These are phyloP conservation scores for Zingel zingel DNA, from an alignment of 2,113 vertebrate genomes.

Conservation along the genomic window DNA sequence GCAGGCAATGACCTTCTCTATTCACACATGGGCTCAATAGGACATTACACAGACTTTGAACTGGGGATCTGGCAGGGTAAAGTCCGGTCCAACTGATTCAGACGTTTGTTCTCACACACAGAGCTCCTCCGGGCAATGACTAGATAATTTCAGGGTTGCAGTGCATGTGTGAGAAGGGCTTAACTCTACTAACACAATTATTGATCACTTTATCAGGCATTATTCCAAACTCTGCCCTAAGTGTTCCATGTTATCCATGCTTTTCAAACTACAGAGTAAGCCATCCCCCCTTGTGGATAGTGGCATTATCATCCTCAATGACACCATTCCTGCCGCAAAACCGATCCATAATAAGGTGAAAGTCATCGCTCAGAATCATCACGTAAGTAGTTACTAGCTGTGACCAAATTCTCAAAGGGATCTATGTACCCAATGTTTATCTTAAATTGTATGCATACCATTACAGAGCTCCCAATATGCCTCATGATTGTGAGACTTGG, in stretches of 20 bases:
- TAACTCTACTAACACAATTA: neutral
- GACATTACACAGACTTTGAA: too few species aligned
- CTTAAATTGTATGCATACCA: conserved; percentile 25
- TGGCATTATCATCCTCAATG: conserved; percentile 62
- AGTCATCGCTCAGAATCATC: conserved; percentile 48
- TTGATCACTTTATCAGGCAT: neutral
- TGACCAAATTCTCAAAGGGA: neutral
- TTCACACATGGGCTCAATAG: too few species aligned
- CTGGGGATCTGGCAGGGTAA: too few species aligned
- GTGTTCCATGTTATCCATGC: conserved; percentile 40
- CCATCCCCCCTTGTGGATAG: conserved; percentile 65
- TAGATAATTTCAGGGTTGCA: too few species aligned
- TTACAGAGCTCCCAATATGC: conserved; percentile 46
- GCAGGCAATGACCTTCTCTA: too few species aligned
- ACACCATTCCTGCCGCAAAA: conserved; percentile 54
- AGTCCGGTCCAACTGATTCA: too few species aligned
- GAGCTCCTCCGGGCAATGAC: too few species aligned
- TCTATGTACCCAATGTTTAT: neutral
- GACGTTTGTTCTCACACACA: too few species aligned
- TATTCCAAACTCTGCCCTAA: conserved; percentile 11
- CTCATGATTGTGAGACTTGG: neutral
- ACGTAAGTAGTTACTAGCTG: conserved; percentile 62
- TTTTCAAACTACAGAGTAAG: conserved; percentile 69
- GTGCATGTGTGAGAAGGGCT: too few species aligned
- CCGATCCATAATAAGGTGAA: conserved; percentile 41